These are phyloP conservation scores for Neolamprologus tretocephalus DNA, from an alignment of 2,113 vertebrate genomes.

Conservation along the genomic window DNA sequence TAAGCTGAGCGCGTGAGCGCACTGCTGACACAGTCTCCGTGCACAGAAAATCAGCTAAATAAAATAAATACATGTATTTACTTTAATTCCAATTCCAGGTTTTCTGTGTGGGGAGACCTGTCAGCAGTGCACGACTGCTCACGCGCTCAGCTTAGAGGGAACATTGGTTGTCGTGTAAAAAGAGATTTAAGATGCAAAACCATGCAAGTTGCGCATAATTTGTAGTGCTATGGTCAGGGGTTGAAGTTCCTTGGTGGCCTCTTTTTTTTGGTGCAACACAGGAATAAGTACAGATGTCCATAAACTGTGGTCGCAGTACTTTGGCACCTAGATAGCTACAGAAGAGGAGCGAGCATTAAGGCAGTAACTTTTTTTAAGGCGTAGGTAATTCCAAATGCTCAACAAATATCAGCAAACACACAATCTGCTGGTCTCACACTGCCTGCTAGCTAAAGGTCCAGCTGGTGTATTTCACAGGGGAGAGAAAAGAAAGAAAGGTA, in stretches of 20 bases:
- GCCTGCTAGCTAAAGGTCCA: not conserved
- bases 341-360: not conserved
- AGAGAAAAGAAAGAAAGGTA: not conserved
- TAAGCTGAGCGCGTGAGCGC: fast-evolving
- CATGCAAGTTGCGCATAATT: not conserved
- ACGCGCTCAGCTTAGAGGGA: not conserved
- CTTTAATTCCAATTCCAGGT: not conserved
- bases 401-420: not conserved
- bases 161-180: not conserved
- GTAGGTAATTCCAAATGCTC: not conserved
- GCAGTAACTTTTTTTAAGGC: not conserved
- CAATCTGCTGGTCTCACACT: not conserved
- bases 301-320: not conserved
- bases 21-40: not conserved
- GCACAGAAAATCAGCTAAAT: not conserved
- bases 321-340: not conserved
- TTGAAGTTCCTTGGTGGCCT: not conserved
- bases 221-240: not conserved
- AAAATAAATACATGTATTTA: not conserved
- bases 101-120: not conserved
- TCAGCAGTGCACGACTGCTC: not conserved
- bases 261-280: not conserved
- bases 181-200: not conserved
- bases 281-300: not conserved
- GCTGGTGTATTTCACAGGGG: not conserved